Evolutionary conservation across 2,888 invertebrate genomes (phyloP).

Genomic region (Lamellibrachia satsuma): DNA sequence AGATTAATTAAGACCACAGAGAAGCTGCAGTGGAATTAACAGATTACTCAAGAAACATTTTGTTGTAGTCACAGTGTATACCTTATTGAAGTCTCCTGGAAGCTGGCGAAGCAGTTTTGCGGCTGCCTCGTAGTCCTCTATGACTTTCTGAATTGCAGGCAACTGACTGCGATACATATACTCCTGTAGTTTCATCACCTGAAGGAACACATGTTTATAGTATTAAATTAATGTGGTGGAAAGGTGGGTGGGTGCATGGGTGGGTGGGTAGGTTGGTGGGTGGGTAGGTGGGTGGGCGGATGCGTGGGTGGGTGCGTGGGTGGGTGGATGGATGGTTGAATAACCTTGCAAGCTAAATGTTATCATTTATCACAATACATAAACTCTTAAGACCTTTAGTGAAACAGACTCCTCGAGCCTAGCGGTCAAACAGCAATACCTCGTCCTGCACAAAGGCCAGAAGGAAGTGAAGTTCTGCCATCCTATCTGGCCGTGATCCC

Average conservation of each 20-base stretch:
- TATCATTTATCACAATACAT: no score
- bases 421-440: constrained; percentile 42
- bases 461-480: constrained; percentile 61
- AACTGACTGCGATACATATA: constrained; percentile 40
- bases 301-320: no score
- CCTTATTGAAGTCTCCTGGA: constrained; percentile 23
- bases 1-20: no score
- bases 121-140: constrained; percentile 32
- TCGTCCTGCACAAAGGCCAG: constrained; percentile 62
- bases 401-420: not conserved
- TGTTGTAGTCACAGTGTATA: not conserved
- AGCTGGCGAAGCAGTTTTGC: constrained; percentile 17
- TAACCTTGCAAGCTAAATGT: no score
- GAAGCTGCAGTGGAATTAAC: no score
- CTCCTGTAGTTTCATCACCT: constrained; percentile 39
- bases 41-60: not conserved
- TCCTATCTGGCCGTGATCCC: constrained; percentile 56
- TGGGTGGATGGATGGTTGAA: no score
- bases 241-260: no score
- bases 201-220: not conserved
- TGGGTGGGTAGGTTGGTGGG: no score
- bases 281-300: no score
- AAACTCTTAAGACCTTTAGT: not conserved
- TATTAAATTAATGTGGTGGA: not conserved
- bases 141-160: constrained; percentile 36